Base-by-base conservation (phyloP, 2,888 invertebrate genomes). In the Homarus gammarus region DNA sequence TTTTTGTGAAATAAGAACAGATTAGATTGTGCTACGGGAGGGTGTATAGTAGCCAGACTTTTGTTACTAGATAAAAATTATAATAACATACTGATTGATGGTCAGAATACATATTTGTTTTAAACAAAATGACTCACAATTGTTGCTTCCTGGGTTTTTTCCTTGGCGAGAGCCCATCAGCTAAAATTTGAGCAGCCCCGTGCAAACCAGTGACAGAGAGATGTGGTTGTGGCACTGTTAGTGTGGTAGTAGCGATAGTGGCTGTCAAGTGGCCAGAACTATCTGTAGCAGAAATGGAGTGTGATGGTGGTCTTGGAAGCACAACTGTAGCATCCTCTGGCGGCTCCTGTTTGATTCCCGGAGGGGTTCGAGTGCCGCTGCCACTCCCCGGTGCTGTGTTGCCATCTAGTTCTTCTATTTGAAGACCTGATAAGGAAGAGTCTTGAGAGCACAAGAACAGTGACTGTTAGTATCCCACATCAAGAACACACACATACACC, bases 71-170 rank as follows among this genome's bases (percentile, higher is more conserved):
- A n/a, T n/a, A n/a, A n/a, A n/a, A n/a, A n/a, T n/a, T n/a, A n/a
- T n/a, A n/a, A n/a, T n/a, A n/a, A n/a, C n/a, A n/a, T n/a, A n/a
- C n/a, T n/a, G n/a, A n/a, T n/a, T n/a, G n/a, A n/a, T n/a, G n/a
- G n/a, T n/a, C n/a, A n/a, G n/a, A n/a, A n/a, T n/a, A n/a, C n/a
- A n/a, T n/a, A n/a, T n/a, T n/a, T n/a, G n/a, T n/a, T n/a, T n/a
- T n/a, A 75, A 40, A n/a, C 44, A 12, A 36, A 36, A n/a, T 61
- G 31, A 95, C 96, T 95, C 94, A 97, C 97, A 97, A 95, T 94
- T 96, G 96, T 93, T 97, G 98, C 93, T 99, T 98, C 90, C 98
- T 95, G 0, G 98, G 97, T 93, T 98, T 98, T 94, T 99, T 99
- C 89, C 98, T 95, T 0, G 98, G 97, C 84, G 96, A 96, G 94